Evolutionary conservation across 2,113 vertebrate species (phyloP), one percentile per base, ranked within the genome.

Genomic region (Microcebus tavaratra): DNA sequence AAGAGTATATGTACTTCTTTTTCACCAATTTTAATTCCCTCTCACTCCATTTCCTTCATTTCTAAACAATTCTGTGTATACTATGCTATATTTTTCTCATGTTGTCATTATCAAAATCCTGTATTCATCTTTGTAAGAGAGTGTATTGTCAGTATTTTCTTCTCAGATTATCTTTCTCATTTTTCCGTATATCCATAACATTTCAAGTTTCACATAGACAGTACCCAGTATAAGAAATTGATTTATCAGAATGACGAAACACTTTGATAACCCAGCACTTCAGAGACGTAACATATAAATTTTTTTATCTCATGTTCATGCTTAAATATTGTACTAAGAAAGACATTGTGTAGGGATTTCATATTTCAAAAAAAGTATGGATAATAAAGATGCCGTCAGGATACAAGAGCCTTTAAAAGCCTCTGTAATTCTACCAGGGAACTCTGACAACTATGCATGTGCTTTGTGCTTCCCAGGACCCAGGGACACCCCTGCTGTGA

Each of bases 361-460:
- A 88, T 1, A 48, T 48, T 48, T 48, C 48, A 48, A 48, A 48
- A 48, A 48, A 75, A 31, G 7, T 39, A 9, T 27, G 29, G 18
- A 14, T 34, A 75, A 6, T 61, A 67, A 95, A 75, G 12, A 59
- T 20, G 1, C 11, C 82, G 8, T 73, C 59, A 92, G 10, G 15
- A 23, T 89, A 21, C 9, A 63, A 36, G 34, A 93, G 59, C 2
- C 65, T 88, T 94, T 86, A 31, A 85, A 93, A 93, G 23, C 0
- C 18, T 94, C 48, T 95, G 15, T 76, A 88, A 29, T 96, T 83
- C 81, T 45, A 80, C 23, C 17, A 90, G 6, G 48, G 65, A 45
- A 34, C 8, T 53, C 89, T 61, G 27, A 70, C 42, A 92, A 36
- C 18, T 80, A 90, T 85, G 27, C 27, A 10, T 1, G 67, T 79